Conservation (phyloP, 1,140 invertebrate genomes). For the Cydia fagiglandana region DNA sequence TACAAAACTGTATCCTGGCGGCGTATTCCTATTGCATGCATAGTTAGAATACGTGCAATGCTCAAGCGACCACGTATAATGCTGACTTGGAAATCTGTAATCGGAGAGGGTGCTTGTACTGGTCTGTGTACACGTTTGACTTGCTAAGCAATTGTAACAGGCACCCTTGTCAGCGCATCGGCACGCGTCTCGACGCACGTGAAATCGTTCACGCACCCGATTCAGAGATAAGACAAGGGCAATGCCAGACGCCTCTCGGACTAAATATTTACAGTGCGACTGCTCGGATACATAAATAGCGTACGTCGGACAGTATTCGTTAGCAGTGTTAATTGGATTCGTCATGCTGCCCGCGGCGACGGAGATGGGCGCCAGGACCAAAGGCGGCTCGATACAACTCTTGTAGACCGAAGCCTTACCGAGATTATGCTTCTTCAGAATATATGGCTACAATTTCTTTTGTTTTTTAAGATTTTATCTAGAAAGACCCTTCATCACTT, state of each 20-base stretch:
- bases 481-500: too few species aligned
- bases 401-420: background rate
- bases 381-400: background rate
- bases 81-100: background rate
- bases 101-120: slow-evolving; percentile 17
- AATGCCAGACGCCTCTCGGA: slow-evolving; percentile 66
- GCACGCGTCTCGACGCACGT: slow-evolving; percentile 49
- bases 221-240: slow-evolving; percentile 69
- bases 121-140: background rate
- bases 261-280: slow-evolving; percentile 75
- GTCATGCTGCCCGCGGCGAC: slow-evolving; percentile 60
- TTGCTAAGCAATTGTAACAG: background rate
- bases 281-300: slow-evolving; percentile 74
- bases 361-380: slow-evolving; percentile 13
- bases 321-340: slow-evolving; percentile 72
- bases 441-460: background rate
- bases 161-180: slow-evolving; percentile 35
- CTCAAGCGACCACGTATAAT: background rate
- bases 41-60: background rate
- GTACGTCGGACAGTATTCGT: slow-evolving; percentile 66
- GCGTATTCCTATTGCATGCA: slow-evolving; percentile 29
- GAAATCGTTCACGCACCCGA: slow-evolving; percentile 62
- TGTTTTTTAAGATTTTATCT: background rate
- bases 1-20: slow-evolving; percentile 64
- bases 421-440: slow-evolving; percentile 4